A percentile compares a stretch with the other conserved stretches of the same genome.
phyloP scores from a whole-genome alignment of 2,113 vertebrate species.

The Vireo altiloquus region DNA sequence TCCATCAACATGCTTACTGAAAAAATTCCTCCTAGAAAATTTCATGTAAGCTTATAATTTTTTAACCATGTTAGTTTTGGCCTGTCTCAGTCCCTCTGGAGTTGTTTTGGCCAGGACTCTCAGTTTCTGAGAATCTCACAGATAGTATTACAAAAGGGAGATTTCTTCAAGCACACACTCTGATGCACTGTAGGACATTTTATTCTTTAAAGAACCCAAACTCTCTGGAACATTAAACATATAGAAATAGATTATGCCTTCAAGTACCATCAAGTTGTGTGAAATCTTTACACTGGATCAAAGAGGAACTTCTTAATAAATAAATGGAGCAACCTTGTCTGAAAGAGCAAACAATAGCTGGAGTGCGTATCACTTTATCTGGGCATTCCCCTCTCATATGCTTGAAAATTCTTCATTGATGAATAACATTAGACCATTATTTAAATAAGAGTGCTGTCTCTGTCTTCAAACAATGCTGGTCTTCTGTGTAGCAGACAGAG shows the following conservation, averaged over 20 bases:
- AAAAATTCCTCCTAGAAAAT: slow-evolving; percentile 2
- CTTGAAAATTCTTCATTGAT: background rate
- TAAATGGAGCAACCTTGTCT: background rate
- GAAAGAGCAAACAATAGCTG: background rate
- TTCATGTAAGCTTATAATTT: background rate
- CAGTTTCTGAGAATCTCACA: slow-evolving; percentile 25
- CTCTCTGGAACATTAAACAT: background rate
- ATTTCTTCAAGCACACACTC: slow-evolving; percentile 11
- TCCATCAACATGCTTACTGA: background rate
- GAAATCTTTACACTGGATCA: background rate
- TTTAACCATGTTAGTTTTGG: background rate
- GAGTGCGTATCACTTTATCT: background rate
- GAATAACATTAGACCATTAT: background rate
- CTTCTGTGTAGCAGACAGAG: background rate
- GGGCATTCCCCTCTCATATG: background rate
- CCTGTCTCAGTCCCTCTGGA: background rate
- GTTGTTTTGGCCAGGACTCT: background rate
- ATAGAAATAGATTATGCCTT: background rate
- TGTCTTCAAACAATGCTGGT: background rate
- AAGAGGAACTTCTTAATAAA: background rate
- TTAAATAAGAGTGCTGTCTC: background rate
- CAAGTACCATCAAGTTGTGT: background rate
- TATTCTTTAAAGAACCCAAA: background rate
- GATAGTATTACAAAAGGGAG: background rate
- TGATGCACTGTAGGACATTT: background rate